A percentile compares a stretch with the other conserved stretches of the same genome.
phyloP scores from a whole-genome alignment of 92 coral and sea anemone species.

The Phenganax marumi region DNA sequence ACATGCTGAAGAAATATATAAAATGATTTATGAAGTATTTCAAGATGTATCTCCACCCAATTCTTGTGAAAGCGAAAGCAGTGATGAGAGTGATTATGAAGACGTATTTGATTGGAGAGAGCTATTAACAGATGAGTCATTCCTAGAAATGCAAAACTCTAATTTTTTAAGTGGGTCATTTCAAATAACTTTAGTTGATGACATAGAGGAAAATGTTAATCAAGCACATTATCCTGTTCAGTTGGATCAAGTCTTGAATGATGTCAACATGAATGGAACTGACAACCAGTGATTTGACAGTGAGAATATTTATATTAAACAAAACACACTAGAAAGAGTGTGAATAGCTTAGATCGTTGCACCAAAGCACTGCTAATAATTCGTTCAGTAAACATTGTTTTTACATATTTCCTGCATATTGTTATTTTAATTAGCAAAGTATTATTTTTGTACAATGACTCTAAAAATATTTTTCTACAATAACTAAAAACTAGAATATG shows the following conservation, averaged over 20 bases:
- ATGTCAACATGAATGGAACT: conserved; percentile 7
- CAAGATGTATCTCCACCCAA: conserved; percentile 49
- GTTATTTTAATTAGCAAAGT: too few relatives aligned
- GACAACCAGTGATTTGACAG: too few relatives aligned
- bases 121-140: conserved; percentile 41
- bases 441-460: too few relatives aligned
- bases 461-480: too few relatives aligned
- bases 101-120: conserved; percentile 25
- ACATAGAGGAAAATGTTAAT: conserved; percentile 29
- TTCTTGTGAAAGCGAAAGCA: conserved; percentile 18
- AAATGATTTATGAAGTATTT: conserved; percentile 41
- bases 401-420: too few relatives aligned
- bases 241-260: conserved; percentile 30
- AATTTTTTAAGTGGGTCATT: conserved; percentile 34
- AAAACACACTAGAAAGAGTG: too few relatives aligned
- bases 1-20: conserved; percentile 51
- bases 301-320: background rate
- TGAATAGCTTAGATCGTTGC: too few relatives aligned
- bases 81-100: conserved; percentile 42
- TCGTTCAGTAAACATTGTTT: too few relatives aligned
- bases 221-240: conserved; percentile 32
- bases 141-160: conserved; percentile 26
- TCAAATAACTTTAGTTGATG: conserved; percentile 26
- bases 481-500: too few relatives aligned
- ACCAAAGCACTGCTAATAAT: too few relatives aligned